Conservation (phyloP, 2,797 vertebrate genomes). For the Schizopygopsis pylzovi region DNA sequence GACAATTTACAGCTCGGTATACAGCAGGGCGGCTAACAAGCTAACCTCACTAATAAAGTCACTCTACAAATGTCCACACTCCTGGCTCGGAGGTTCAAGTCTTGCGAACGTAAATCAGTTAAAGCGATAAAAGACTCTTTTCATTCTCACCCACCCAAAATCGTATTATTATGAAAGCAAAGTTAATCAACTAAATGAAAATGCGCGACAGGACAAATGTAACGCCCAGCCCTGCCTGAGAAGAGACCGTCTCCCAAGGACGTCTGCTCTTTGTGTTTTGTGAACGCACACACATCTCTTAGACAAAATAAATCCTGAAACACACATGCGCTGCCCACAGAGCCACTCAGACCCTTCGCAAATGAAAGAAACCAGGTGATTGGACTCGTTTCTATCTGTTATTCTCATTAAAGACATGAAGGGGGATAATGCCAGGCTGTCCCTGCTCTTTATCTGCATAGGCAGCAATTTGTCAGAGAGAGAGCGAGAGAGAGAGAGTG, state of each 20-base stretch:
- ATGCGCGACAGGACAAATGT: slow-evolving; percentile 4
- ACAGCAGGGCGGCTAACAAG: slow-evolving; percentile 25
- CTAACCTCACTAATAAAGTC: slow-evolving; percentile 51
- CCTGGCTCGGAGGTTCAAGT: slow-evolving; percentile 43
- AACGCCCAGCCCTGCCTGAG: slow-evolving; percentile 40
- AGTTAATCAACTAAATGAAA: slow-evolving; percentile 52
- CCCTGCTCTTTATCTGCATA: slow-evolving; percentile 51
- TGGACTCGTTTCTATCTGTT: slow-evolving; percentile 54
- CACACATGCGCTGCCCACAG: slow-evolving; percentile 6
- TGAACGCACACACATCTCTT: neutral
- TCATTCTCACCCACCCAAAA: slow-evolving; percentile 23
- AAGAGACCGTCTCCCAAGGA: slow-evolving; percentile 45
- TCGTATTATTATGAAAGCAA: slow-evolving; percentile 35
- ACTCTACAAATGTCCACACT: slow-evolving; percentile 41
- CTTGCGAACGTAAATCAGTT: slow-evolving; percentile 33
- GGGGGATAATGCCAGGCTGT: slow-evolving; percentile 43
- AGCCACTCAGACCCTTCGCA: slow-evolving; percentile 13
- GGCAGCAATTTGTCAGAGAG: slow-evolving; percentile 61
- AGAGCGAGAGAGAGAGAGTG: slow-evolving; percentile 11
- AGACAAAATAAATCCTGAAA: slow-evolving; percentile 50
- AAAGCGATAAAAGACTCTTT: slow-evolving; percentile 34
- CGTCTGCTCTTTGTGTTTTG: slow-evolving; percentile 46
- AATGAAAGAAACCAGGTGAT: slow-evolving; percentile 53
- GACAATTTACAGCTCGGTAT: slow-evolving; percentile 44
- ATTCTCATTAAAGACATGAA: slow-evolving; percentile 52